A percentile compares a stretch with the other conserved stretches of the same genome.
These are phyloP conservation scores for Cyanoderma ruficeps DNA, from an alignment of 2,113 vertebrate species.

Conservation along the genomic window DNA sequence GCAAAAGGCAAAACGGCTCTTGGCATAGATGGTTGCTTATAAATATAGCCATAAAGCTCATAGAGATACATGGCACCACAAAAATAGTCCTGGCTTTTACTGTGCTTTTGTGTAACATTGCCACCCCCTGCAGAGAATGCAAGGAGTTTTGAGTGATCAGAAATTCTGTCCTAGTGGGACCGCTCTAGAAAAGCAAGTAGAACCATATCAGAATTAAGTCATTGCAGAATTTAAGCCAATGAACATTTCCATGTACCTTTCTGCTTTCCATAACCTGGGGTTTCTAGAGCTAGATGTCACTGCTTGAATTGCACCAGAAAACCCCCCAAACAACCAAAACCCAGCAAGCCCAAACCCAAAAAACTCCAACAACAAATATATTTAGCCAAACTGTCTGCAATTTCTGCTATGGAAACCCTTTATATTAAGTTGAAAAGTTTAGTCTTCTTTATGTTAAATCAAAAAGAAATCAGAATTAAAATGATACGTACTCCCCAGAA, in stretches of 20 bases:
- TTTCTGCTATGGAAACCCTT: not conserved
- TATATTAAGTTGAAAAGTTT: not conserved
- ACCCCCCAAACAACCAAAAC: accelerated
- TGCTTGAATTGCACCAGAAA: not conserved
- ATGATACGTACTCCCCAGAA: accelerated
- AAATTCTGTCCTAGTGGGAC: not conserved
- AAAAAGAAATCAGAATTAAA: not conserved
- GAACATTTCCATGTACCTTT: not conserved
- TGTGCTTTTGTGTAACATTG: not conserved
- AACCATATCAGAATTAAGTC: not conserved
- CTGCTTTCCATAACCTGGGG: not conserved
- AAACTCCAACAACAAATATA: not conserved
- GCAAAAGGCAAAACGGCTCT: not conserved
- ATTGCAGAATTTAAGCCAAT: not conserved
- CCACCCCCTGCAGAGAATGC: not conserved
- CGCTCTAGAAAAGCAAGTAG: not conserved
- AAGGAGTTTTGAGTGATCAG: not conserved
- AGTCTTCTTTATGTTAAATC: not conserved
- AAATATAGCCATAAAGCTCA: not conserved
- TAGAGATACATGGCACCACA: not conserved
- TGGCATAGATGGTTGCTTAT: not conserved
- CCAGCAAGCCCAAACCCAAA: not conserved
- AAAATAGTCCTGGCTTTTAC: not conserved
- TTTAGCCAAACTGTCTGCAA: not conserved
- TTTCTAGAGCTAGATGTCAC: not conserved